A percentile compares a stretch with the other conserved stretches of the same genome.
Evolutionary conservation across 2,113 vertebrate species (phyloP).

Genomic region (Panthera tigris): DNA sequence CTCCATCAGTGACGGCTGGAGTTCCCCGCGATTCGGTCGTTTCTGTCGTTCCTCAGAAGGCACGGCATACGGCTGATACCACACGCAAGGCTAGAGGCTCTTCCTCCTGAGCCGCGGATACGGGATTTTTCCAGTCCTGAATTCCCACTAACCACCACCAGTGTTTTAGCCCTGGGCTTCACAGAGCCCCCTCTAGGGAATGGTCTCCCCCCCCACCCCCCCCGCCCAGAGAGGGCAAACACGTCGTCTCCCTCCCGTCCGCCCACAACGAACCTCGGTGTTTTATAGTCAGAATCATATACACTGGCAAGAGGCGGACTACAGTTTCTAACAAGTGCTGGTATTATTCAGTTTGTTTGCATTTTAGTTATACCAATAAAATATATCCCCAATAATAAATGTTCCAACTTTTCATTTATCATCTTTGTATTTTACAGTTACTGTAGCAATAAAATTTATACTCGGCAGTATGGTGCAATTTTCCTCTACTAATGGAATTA

Average conservation of each 20-base stretch:
- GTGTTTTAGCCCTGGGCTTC: not conserved
- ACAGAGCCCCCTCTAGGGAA: not conserved
- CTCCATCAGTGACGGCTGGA: not conserved
- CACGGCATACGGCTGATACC: not conserved
- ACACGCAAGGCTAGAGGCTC: not conserved
- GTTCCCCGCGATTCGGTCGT: not conserved
- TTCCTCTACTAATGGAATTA: constrained; percentile 77
- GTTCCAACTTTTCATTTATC: constrained; percentile 75
- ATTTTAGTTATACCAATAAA: constrained; percentile 74
- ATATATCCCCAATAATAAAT: constrained; percentile 69
- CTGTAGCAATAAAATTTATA: constrained; percentile 78
- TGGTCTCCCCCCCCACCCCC: fast-evolving
- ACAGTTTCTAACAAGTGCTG: constrained; percentile 63
- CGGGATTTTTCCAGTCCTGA: not conserved
- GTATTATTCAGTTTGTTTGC: constrained; percentile 65
- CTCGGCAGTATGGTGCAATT: constrained; percentile 65
- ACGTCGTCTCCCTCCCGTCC: not conserved
- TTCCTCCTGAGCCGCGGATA: not conserved
- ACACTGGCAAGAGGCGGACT: constrained; percentile 4
- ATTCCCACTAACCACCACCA: not conserved
- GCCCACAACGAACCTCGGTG: not conserved
- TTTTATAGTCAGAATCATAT: not conserved
- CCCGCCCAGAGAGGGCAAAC: not conserved
- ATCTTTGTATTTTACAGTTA: constrained; percentile 75
- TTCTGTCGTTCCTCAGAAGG: not conserved